Base-by-base conservation (phyloP, 2,797 vertebrate genomes). In the Trachops cirrhosus region DNA sequence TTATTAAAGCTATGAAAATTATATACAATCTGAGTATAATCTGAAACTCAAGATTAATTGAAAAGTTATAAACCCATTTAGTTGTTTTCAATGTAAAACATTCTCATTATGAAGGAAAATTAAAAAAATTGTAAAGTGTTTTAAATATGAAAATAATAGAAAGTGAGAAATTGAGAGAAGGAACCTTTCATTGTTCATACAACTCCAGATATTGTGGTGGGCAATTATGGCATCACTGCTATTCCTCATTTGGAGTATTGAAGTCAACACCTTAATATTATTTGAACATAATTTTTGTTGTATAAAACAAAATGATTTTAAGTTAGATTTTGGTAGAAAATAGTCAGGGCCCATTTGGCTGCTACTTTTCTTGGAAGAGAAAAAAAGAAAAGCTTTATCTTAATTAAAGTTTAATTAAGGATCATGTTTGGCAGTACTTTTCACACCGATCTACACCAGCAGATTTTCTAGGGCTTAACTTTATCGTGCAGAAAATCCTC, bases 361-460 rank as follows among this genome's bases (percentile, higher is more conserved):
- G 98, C 98, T 98, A 99, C 98, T 98, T 98, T 99, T 98, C 98
- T 98, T 98, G 97, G 97, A 97, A 95, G 97, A 97, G 97, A 97
- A 95, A 91, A 94, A 97, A 97, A 97, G 95, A 97, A 98, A 98
- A 98, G 98, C 98, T 99, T 99, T 99, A 99, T 99, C 99, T 99
- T 99, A 99, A 99, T 99, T 99, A 99, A 99, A 99, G 99, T 99
- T 99, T 99, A 99, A 99, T 99, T 99, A 99, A 99, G 99, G 99
- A 99, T 99, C 99, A 99, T 99, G 99, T 99, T 99, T 99, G 99
- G 99, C 99, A 99, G 99, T 99, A 99, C 99, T 99, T 99, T 99
- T 99, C 99, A 99, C 99, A 99, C 99, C 99, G 99, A 99, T 99
- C 99, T 99, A 99, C 99, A 99, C 99, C 99, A 99, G 99, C 99